These are phyloP conservation scores for Tetragonula clypearis DNA, from an alignment of 1,140 invertebrate species.

Conservation along the genomic window DNA sequence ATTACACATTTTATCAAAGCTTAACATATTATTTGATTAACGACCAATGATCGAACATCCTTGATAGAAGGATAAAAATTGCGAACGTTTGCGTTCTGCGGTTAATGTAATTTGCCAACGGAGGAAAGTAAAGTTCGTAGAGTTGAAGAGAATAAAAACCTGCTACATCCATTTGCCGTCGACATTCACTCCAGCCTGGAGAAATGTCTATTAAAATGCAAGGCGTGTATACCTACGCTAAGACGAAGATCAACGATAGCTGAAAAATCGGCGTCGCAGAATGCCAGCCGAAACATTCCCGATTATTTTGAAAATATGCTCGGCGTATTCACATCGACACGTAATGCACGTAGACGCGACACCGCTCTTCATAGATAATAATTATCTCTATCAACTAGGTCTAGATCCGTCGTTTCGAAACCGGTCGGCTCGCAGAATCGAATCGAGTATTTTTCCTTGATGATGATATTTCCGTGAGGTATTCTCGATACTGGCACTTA, in stretches of 20 bases:
- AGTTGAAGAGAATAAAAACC: not conserved
- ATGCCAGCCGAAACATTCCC: not conserved
- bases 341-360: not conserved
- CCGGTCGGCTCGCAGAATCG: not conserved
- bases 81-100: not conserved
- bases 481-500: slow-evolving; percentile 4
- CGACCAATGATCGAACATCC: not conserved
- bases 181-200: not conserved
- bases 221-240: not conserved
- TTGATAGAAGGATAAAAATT: not conserved
- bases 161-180: not conserved
- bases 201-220: not conserved
- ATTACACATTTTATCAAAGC: not conserved
- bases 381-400: not conserved
- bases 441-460: not conserved
- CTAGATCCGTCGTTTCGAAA: not conserved
- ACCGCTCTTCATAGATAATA: not conserved
- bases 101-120: not conserved
- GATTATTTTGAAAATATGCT: not conserved
- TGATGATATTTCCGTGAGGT: not conserved
- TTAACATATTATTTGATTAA: not conserved
- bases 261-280: not conserved
- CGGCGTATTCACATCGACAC: not conserved
- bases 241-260: not conserved
- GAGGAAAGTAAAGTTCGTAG: not conserved